Evolutionary conservation across 2,797 vertebrate species (phyloP).

Genomic region (Hydrophis major): DNA sequence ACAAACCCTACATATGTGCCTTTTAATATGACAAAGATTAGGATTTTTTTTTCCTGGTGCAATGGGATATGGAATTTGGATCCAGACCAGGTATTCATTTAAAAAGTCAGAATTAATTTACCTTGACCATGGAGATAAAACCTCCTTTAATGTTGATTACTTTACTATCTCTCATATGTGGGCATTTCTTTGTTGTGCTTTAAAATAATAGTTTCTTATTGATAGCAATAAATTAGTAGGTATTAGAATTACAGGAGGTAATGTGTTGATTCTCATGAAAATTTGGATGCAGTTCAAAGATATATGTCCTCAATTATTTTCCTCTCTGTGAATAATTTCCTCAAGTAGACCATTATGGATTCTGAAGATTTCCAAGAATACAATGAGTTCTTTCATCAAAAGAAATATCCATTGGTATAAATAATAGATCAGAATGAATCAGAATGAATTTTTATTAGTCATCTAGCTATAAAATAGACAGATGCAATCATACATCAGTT

Average conservation of each 20-base stretch:
- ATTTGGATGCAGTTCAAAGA: background rate
- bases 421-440: background rate
- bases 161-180: conserved; percentile 36
- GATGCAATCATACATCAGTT: background rate
- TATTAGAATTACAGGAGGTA: conserved; percentile 48
- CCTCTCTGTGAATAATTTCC: conserved; percentile 16
- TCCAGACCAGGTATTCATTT: conserved; percentile 58
- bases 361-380: background rate
- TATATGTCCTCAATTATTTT: conserved; percentile 33
- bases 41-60: conserved; percentile 58
- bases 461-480: background rate
- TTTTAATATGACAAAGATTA: conserved; percentile 62
- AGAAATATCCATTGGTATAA: background rate
- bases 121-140: conserved; percentile 59
- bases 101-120: conserved; percentile 56
- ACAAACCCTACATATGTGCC: conserved; percentile 67
- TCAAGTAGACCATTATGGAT: background rate
- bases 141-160: conserved; percentile 25
- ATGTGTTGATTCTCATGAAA: conserved; percentile 16
- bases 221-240: conserved; percentile 63
- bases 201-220: conserved; percentile 59
- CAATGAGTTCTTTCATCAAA: background rate
- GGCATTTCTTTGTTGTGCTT: conserved; percentile 53
- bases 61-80: conserved; percentile 65
- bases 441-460: background rate